These are phyloP conservation scores for Rhyzopertha dominica DNA, from an alignment of 1,140 invertebrate species.

Conservation along the genomic window DNA sequence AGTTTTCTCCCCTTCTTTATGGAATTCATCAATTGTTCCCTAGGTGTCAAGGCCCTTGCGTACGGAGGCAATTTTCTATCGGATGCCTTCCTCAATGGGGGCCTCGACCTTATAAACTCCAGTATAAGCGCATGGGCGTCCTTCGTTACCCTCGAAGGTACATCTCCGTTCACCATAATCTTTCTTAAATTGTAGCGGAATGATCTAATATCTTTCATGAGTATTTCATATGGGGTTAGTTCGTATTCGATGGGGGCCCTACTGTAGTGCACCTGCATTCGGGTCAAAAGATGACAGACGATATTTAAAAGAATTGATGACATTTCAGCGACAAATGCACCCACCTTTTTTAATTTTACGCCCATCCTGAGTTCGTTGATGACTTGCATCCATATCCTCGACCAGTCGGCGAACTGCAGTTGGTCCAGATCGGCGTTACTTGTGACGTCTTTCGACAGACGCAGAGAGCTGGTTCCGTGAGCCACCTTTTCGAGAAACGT, in stretches of 20 bases:
- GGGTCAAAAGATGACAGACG: no score
- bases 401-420: conserved; percentile 83
- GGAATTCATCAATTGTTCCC: conserved; percentile 83
- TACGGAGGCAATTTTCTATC: conserved; percentile 76
- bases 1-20: conserved; percentile 75
- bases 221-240: conserved; percentile 94
- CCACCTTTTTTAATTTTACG: conserved; percentile 91
- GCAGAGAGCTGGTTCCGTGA: conserved; percentile 55
- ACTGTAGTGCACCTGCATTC: conserved; percentile 68
- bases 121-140: conserved; percentile 93
- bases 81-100: conserved; percentile 88
- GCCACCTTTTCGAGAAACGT: conserved; percentile 83
- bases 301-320: no score
- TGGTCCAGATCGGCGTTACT: conserved; percentile 66
- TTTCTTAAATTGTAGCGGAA: conserved; percentile 79
- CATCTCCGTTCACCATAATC: conserved; percentile 75
- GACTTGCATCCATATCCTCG: conserved; percentile 94
- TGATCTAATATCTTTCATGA: conserved; percentile 93
- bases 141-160: conserved; percentile 81
- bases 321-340: no score
- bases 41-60: conserved; percentile 64
- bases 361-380: conserved; percentile 75
- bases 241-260: conserved; percentile 79
- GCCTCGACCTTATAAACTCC: conserved; percentile 92
- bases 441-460: conserved; percentile 47